These are phyloP conservation scores for Drosophila picticornis DNA, from an alignment of 2,888 invertebrate species.

Conservation along the genomic window DNA sequence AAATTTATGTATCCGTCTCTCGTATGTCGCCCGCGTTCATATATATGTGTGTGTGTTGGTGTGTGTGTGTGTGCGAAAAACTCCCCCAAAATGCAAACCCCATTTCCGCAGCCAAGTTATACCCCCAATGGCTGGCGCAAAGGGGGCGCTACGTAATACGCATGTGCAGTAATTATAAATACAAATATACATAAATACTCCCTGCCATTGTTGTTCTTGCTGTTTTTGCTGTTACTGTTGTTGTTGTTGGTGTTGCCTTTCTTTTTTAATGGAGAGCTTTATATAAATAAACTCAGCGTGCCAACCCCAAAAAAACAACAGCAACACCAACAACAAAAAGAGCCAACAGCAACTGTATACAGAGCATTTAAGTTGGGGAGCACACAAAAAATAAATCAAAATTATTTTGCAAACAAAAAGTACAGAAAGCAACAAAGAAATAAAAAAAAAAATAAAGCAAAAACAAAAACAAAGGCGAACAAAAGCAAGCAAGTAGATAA, in stretches of 20 bases:
- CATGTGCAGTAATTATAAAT: slow-evolving; percentile 85
- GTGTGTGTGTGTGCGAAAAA: slow-evolving; percentile 50
- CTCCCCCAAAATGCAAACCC: slow-evolving; percentile 63
- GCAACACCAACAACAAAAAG: background rate
- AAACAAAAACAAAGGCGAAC: slow-evolving; percentile 36
- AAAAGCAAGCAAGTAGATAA: slow-evolving; percentile 50
- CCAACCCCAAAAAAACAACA: slow-evolving; percentile 26
- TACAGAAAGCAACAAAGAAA: slow-evolving; percentile 39
- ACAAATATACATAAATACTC: slow-evolving; percentile 77
- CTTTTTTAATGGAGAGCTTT: slow-evolving; percentile 82
- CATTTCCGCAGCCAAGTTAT: background rate
- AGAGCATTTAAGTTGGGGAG: slow-evolving; percentile 32
- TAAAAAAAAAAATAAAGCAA: slow-evolving; percentile 1
- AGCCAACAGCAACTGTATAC: slow-evolving; percentile 13
- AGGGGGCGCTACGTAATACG: slow-evolving; percentile 71
- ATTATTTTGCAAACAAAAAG: slow-evolving; percentile 81
- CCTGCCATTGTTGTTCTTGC: slow-evolving; percentile 25
- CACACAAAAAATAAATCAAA: slow-evolving; percentile 77
- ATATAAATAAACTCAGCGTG: slow-evolving; percentile 75
- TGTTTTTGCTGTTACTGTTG: slow-evolving; percentile 8
- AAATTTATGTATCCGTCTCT: slow-evolving; percentile 79
- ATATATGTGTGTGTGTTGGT: slow-evolving; percentile 13
- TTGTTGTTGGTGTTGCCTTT: slow-evolving; percentile 37
- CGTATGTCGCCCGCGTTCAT: slow-evolving; percentile 6
- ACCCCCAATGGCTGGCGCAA: slow-evolving; percentile 10